Evolutionary conservation across 1,140 invertebrate genomes (phyloP).

Genomic region (Drosophila sulfurigaster): DNA sequence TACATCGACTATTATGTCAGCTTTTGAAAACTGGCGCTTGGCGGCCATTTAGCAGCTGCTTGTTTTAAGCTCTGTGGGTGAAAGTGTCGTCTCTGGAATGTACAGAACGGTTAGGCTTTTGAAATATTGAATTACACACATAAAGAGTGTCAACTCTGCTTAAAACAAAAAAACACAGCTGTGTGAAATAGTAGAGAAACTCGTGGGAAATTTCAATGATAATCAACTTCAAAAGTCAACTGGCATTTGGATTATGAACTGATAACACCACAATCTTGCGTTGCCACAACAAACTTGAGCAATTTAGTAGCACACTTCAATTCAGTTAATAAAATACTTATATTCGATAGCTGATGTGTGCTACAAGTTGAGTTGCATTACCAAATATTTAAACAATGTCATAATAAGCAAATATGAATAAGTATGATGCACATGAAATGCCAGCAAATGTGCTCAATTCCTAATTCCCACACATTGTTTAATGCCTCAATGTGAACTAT

Average conservation of each 20-base stretch:
- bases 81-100: slow-evolving; percentile 41
- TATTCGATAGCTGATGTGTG: no score
- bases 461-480: slow-evolving; percentile 68
- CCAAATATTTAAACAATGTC: slow-evolving; percentile 37
- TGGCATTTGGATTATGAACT: slow-evolving; percentile 6
- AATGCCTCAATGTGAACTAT: slow-evolving; percentile 69
- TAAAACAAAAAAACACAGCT: background rate
- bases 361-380: slow-evolving; percentile 6
- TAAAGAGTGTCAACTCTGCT: slow-evolving; percentile 6
- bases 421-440: slow-evolving; percentile 19
- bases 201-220: slow-evolving; percentile 13
- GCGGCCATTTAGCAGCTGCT: slow-evolving; percentile 52
- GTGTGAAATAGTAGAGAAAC: slow-evolving; percentile 8
- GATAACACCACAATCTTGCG: background rate
- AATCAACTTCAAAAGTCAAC: background rate
- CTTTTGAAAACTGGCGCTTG: slow-evolving; percentile 55
- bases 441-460: slow-evolving; percentile 33
- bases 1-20: slow-evolving; percentile 60
- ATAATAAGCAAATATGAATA: slow-evolving; percentile 26
- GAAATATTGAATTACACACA: slow-evolving; percentile 34
- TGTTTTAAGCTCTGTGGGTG: slow-evolving; percentile 29
- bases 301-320: no score
- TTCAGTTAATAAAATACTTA: slow-evolving; percentile 14
- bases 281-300: no score
- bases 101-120: slow-evolving; percentile 31